Percentiles rank a stretch among this genome's conserved stretches.
Evolutionary conservation across 1,140 invertebrate genomes (phyloP).

Genomic region (Monochamus saltuarius): DNA sequence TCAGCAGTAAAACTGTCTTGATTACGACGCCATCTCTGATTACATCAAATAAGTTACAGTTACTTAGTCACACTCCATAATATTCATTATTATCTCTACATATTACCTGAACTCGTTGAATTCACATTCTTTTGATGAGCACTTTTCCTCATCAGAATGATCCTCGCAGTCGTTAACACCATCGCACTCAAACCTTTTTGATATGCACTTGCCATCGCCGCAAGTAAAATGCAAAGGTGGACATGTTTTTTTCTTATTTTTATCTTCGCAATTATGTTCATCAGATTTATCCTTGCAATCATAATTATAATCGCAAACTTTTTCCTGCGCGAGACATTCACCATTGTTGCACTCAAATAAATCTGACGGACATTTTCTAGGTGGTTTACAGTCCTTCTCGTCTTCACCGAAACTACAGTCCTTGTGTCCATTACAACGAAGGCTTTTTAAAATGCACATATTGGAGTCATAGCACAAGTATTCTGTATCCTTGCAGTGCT

Average conservation of each 20-base stretch:
- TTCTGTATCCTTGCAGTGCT: conserved; percentile 55
- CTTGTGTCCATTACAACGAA: conserved; percentile 67
- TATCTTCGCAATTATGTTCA: conserved; percentile 63
- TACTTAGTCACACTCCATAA: no score
- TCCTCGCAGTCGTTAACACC: conserved; percentile 74
- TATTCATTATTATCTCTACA: no score
- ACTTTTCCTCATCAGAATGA: conserved; percentile 67
- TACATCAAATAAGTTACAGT: no score
- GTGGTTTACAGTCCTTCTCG: conserved; percentile 61
- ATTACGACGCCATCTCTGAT: no score
- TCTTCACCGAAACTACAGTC: conserved; percentile 71
- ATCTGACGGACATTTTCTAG: conserved; percentile 41
- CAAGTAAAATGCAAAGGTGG: conserved; percentile 55
- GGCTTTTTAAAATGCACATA: conserved; percentile 61
- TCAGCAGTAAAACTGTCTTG: no score
- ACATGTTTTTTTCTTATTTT: conserved; percentile 35
- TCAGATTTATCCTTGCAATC: conserved; percentile 79
- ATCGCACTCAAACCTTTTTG: conserved; percentile 67
- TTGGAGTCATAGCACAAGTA: conserved; percentile 61
- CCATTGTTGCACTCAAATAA: conserved; percentile 62
- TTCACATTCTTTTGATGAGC: conserved; percentile 36
- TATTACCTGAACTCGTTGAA: conserved; percentile 49
- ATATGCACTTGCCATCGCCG: conserved; percentile 64
- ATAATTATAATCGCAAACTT: conserved; percentile 69
- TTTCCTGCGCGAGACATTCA: conserved; percentile 52